Conservation (phyloP, 2,797 vertebrate species). For the Loriculus beryllinus region DNA sequence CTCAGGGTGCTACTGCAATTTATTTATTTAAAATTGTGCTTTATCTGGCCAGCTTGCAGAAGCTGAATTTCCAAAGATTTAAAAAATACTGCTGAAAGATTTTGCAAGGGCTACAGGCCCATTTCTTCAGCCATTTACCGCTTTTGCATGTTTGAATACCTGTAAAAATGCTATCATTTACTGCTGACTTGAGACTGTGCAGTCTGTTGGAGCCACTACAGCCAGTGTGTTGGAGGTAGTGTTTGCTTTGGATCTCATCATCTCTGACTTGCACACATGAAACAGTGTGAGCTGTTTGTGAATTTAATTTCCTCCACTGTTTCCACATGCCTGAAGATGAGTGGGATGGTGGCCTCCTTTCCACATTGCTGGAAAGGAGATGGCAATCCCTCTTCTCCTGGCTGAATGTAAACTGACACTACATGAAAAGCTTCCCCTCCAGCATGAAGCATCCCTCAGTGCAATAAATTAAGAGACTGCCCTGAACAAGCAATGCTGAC, state of each 20-base stretch:
- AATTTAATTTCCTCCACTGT: constrained; percentile 31
- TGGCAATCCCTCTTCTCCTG: not conserved
- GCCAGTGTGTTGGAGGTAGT: not conserved
- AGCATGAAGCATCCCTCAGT: not conserved
- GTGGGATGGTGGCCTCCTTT: constrained; percentile 54
- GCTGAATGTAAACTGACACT: not conserved
- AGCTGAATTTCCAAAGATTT: not conserved
- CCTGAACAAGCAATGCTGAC: constrained; percentile 14
- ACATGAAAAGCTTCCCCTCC: constrained; percentile 1
- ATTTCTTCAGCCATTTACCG: not conserved
- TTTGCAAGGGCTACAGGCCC: not conserved
- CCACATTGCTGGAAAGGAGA: constrained; percentile 25
- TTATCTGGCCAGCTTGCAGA: not conserved
- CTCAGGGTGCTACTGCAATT: not conserved
- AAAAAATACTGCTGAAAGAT: not conserved
- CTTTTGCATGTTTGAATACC: not conserved
- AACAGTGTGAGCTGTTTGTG: not conserved
- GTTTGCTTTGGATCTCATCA: not conserved
- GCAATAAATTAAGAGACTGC: not conserved
- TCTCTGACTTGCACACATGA: not conserved
- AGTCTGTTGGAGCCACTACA: not conserved
- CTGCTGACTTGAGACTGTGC: not conserved
- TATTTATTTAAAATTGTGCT: too few species aligned
- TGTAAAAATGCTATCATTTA: not conserved
- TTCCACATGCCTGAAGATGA: constrained; percentile 35